Conservation (phyloP, 2,888 invertebrate species). For the Acleris holmiana region DNA sequence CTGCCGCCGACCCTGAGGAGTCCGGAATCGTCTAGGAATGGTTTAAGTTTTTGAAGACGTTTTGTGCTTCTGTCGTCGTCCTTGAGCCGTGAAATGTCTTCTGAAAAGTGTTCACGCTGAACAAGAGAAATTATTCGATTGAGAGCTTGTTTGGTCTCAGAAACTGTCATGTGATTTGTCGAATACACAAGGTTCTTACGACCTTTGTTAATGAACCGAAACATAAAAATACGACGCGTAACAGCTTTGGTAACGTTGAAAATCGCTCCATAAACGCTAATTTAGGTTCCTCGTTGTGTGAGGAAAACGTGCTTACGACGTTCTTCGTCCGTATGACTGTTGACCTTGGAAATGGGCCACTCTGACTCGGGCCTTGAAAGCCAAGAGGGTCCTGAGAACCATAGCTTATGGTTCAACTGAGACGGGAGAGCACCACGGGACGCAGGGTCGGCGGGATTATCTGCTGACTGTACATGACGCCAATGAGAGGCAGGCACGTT, state of each 20-base stretch:
- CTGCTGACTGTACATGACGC: too few species aligned
- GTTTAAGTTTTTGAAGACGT: neutral
- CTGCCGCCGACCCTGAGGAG: slow-evolving; percentile 11
- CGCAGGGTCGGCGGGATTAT: too few species aligned
- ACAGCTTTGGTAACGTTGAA: neutral
- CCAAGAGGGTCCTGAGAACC: too few species aligned
- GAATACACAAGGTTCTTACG: neutral
- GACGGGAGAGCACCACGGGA: too few species aligned
- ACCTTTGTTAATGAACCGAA: neutral
- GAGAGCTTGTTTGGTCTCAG: neutral
- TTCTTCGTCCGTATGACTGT: neutral
- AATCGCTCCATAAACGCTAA: neutral
- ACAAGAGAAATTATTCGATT: neutral
- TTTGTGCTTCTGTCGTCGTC: too few species aligned
- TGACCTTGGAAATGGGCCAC: neutral
- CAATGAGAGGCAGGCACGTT: too few species aligned
- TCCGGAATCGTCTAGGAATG: neutral
- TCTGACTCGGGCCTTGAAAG: too few species aligned
- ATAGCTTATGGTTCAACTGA: too few species aligned
- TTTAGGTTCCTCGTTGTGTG: neutral
- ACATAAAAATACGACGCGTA: neutral
- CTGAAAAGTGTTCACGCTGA: neutral
- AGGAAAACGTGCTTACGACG: neutral
- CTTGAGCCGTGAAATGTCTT: neutral
- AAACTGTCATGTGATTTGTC: neutral